These are phyloP conservation scores for Calephelis perditalis DNA, from an alignment of 2,888 invertebrate species.

Conservation along the genomic window DNA sequence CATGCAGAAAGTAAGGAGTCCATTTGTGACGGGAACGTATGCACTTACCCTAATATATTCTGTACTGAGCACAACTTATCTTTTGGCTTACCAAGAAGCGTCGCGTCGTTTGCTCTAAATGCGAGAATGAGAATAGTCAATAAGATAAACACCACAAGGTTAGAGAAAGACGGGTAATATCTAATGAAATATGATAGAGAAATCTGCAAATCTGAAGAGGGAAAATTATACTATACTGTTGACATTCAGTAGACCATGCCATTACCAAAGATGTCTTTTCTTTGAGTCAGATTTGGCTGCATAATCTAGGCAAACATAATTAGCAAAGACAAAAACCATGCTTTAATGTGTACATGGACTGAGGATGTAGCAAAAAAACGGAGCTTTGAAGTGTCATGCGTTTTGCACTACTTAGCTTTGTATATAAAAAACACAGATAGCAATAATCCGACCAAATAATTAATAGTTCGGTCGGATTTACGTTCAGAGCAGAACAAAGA, in stretches of 20 bases:
- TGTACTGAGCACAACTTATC: background rate
- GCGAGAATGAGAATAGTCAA: background rate
- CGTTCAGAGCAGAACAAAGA: background rate
- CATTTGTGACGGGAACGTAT: background rate
- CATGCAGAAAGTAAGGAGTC: background rate
- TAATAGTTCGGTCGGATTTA: slow-evolving; percentile 2
- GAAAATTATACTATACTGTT: background rate
- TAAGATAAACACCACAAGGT: background rate
- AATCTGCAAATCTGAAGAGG: background rate
- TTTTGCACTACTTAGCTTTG: background rate
- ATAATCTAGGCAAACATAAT: background rate
- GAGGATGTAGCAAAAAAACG: background rate
- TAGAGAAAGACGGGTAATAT: background rate
- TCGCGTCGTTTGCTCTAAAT: background rate
- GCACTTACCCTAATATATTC: background rate
- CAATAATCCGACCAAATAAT: background rate
- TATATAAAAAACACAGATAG: background rate
- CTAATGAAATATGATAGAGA: background rate
- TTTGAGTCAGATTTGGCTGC: background rate
- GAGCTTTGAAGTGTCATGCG: background rate
- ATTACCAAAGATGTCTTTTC: background rate
- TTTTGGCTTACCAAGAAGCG: background rate
- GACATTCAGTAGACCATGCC: background rate
- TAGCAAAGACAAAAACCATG: background rate
- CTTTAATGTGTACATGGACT: background rate